Base-by-base conservation (phyloP, 2,888 invertebrate genomes). In the Idaea aversata region DNA sequence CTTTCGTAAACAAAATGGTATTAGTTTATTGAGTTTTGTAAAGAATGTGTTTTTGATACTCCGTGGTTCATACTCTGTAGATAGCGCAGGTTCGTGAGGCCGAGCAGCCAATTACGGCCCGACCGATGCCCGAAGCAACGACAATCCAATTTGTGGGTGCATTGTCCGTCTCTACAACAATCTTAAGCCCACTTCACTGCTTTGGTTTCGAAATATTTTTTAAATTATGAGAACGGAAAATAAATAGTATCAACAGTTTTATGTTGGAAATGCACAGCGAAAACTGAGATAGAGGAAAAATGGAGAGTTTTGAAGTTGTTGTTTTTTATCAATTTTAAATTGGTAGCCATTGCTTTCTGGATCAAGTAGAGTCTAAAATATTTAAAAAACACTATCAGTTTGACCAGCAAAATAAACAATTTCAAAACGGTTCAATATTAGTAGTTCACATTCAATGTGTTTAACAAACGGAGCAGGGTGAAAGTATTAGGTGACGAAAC, bases 81-180 rank as follows among this genome's bases (percentile, higher is more conserved):
- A 5, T 47, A 47, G 47, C 47, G 47, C 47, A 10, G 47, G 47
- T 47, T 47, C 47, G 47, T 47, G 47, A 5, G 47, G 47, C 47
- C 59, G 59, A 6, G 25, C 34, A 34, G 34, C 25, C 59, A 59
- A 59, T 59, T 59, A 59, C 59, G 59, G 16, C 34, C n/a, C 59
- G 13, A 15, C 25, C 78, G 78, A 79, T 81, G 80, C 84, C 83
- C 77, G 77, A 77, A 79, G 82, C 81, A 80, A 80, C 73, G 80
- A 83, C 87, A 87, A 88, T 89, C 87, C 91, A 90, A 91, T 91
- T 91, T 91, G 87, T 79, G 78, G 83, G 80, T 74, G 84, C 87
- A 90, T 88, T 90, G 90, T 90, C 84, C 83, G 81, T 75, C 80
- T 81, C 82, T 83, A 79, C 76, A 72, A 67, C 71, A 77, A 77